Base-by-base conservation (phyloP, 2,888 invertebrate genomes). In the Frankliniella intonsa region DNA sequence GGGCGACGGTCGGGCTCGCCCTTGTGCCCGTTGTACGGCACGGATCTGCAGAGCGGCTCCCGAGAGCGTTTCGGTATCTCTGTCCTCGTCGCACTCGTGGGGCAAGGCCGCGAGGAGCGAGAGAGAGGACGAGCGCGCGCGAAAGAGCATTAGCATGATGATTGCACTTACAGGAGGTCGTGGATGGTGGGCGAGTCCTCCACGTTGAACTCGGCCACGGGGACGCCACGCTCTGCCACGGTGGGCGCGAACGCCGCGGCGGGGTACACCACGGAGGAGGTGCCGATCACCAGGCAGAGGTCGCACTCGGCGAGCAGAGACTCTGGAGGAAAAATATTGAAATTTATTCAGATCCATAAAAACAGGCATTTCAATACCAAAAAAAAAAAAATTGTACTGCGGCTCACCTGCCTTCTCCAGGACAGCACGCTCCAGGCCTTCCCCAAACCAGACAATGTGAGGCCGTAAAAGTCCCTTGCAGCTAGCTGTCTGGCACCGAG, bases 361-460 rank as follows among this genome's bases (percentile, higher is more conserved):
- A 80, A 81, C 62, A 81, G 80, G 50, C 49, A 83, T 51, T 22
- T 50, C 22, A n/a, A 49, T 55, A 65, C 50, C 25, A 76, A 83
- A 83, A 81, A 82, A 83, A 82, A 83, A 82, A 49, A 25, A 25
- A 25, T 80, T 76, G 11, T 7, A 81, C 7, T 38, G 11, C n/a
- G n/a, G 22, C 22, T 86, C 88, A 93, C 94, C 89, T 84, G 94
- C 91, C 87, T 89, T 89, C 1, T 89, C 86, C 76, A 96, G 86
- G 25, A 95, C 90, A 81, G 89, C 87, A 1, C 88, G 85, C 84
- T 95, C 91, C 82, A 96, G 89, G 84, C 88, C 90, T 89, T 97
- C 96, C 7, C 95, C 95, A 89, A 96, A 97, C 96, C 96, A 97
- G 12, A 96, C 93, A 84, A 97, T 94, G 86, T 94, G 91, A 0